Evolutionary conservation across 2,888 invertebrate genomes (phyloP).

Genomic region (Caenorhabditis imperialis): DNA sequence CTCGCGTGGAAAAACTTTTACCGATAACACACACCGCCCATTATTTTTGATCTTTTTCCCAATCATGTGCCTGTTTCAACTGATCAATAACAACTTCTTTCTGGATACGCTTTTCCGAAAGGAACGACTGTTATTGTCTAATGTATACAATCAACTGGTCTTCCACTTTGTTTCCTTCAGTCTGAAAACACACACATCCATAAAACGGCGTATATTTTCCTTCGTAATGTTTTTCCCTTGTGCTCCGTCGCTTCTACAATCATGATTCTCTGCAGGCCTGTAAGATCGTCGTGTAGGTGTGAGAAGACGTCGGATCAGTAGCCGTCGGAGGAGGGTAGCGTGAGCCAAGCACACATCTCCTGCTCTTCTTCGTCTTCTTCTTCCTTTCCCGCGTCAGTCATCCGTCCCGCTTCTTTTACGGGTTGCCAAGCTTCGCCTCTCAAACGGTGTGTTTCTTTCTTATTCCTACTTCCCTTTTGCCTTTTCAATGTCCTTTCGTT

Average conservation of each 20-base stretch:
- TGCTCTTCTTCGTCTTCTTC: slow-evolving; percentile 4
- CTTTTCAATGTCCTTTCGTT: neutral
- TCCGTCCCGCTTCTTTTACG: slow-evolving; percentile 35
- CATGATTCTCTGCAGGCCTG: slow-evolving; percentile 20
- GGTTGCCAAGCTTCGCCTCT: slow-evolving; percentile 13
- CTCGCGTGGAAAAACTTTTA: slow-evolving; percentile 38
- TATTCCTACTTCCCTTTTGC: slow-evolving; percentile 1
- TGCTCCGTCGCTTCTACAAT: slow-evolving; percentile 5
- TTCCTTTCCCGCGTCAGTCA: neutral
- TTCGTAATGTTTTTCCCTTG: slow-evolving; percentile 6
- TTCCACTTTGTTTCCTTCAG: no score
- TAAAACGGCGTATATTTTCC: slow-evolving; percentile 14
- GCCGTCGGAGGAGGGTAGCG: slow-evolving; percentile 34
- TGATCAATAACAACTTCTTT: slow-evolving; percentile 8
- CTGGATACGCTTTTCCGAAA: neutral
- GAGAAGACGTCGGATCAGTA: slow-evolving; percentile 26
- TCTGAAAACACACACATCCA: no score
- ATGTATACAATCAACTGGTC: no score
- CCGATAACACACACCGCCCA: slow-evolving; percentile 53
- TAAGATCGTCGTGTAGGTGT: slow-evolving; percentile 41
- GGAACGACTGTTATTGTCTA: no score
- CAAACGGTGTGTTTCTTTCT: slow-evolving; percentile 22
- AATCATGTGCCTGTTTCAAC: slow-evolving; percentile 31
- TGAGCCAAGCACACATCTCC: slow-evolving; percentile 12
- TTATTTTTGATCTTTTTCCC: slow-evolving; percentile 51